These are phyloP conservation scores for Chydorus sphaericus DNA, from an alignment of 2,888 invertebrate species.

Conservation along the genomic window DNA sequence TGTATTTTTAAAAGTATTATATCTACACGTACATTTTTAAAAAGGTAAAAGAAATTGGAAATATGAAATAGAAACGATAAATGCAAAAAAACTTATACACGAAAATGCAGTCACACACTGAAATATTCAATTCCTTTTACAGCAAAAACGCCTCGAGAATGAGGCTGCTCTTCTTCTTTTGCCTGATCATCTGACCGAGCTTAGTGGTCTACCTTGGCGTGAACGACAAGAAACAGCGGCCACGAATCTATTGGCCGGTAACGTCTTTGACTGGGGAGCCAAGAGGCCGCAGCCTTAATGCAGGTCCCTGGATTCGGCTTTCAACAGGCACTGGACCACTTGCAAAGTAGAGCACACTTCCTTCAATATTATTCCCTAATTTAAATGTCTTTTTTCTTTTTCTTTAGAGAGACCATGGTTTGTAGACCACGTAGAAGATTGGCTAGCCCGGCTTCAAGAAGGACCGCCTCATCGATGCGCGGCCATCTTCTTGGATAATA, in stretches of 20 bases:
- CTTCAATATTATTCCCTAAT: constrained; percentile 9
- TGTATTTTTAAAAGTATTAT: too few species aligned
- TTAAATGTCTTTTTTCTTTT: constrained; percentile 9
- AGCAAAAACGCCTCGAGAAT: constrained; percentile 80
- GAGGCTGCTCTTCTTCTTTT: constrained; percentile 58
- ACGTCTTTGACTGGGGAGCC: constrained; percentile 97
- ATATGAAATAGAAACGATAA: too few species aligned
- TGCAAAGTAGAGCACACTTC: constrained; percentile 42
- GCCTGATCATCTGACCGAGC: constrained; percentile 43
- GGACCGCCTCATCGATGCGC: constrained; percentile 72
- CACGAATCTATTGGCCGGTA: constrained; percentile 53
- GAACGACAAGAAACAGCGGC: constrained; percentile 34
- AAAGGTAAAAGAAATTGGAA: too few species aligned
- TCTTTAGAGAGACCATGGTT: constrained; percentile 62
- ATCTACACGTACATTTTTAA: too few species aligned
- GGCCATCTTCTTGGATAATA: constrained; percentile 89
- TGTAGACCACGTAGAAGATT: constrained; percentile 68
- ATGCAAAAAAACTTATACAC: neutral
- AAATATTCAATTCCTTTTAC: constrained; percentile 22
- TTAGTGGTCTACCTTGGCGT: constrained; percentile 48
- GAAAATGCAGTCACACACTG: neutral
- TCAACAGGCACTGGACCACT: constrained; percentile 60
- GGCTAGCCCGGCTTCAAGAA: constrained; percentile 48
- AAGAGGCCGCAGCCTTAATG: constrained; percentile 70
- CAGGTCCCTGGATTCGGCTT: constrained; percentile 64